A percentile compares a stretch with the other conserved stretches of the same genome.
Conservation (phyloP, 30 jellyfish, hydroid and myxozoan genomes). For the Morbakka virulenta region DNA sequence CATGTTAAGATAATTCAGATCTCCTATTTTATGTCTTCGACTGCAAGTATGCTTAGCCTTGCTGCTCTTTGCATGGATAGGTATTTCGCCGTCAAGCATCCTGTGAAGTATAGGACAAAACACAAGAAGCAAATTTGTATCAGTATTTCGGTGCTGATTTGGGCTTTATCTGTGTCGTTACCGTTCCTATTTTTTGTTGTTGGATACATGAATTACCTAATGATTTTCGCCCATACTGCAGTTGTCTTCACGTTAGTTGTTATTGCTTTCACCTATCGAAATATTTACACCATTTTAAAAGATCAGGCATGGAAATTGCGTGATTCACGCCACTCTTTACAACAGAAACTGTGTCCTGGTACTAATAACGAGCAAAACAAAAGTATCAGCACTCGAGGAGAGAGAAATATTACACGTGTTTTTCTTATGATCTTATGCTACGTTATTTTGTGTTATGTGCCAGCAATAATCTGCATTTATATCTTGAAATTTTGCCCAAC, state of each 20-base stretch:
- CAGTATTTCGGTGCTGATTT: slow-evolving; percentile 14
- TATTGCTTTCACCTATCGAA: slow-evolving; percentile 49
- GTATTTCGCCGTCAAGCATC: slow-evolving; percentile 59
- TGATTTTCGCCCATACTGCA: slow-evolving; percentile 72
- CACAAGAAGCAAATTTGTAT: slow-evolving; percentile 34
- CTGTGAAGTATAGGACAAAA: slow-evolving; percentile 43
- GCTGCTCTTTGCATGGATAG: slow-evolving; percentile 77
- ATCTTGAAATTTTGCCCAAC: slow-evolving; percentile 63
- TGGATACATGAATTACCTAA: slow-evolving; percentile 61
- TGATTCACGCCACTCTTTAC: not conserved
- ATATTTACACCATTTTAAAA: slow-evolving; percentile 12
- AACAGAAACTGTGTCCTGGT: not conserved
- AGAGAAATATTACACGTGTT: slow-evolving; percentile 54
- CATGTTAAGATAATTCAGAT: slow-evolving; percentile 52
- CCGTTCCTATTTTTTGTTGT: slow-evolving; percentile 60
- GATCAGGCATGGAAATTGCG: not conserved
- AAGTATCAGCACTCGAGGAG: slow-evolving; percentile 6
- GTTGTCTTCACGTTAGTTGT: slow-evolving; percentile 18
- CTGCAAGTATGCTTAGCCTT: slow-evolving; percentile 72
- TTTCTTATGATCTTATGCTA: slow-evolving; percentile 53
- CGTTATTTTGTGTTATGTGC: slow-evolving; percentile 67
- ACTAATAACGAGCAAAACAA: not conserved
- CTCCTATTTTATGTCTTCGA: slow-evolving; percentile 49
- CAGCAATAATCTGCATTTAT: slow-evolving; percentile 81
- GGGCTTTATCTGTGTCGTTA: slow-evolving; percentile 48